Evolutionary conservation across 2,888 invertebrate species (phyloP), one percentile per base, ranked within the genome.

Genomic region (Epinotia ramella): DNA sequence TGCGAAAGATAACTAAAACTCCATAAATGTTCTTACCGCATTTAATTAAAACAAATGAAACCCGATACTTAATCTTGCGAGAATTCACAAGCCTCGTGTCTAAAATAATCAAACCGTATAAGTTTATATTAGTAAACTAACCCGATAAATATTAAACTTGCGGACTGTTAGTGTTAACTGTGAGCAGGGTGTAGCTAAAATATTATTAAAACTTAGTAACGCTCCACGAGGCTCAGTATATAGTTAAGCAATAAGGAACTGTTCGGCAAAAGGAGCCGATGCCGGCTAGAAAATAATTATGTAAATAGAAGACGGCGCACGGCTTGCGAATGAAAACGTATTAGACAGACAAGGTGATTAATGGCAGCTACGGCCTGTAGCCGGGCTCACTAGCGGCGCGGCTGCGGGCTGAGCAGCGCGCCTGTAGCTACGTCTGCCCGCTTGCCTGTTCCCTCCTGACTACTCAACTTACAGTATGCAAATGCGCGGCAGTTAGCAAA

Each of bases 281-380:
- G 84, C 81, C 84, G 88, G 79, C 89, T 90, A 91, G 90, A 91
- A 91, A 93, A 91, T 92, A 92, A 92, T 93, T 92, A 90, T 89
- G 88, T 90, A 91, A 92, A 91, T 88, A 91, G 90, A 87, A 88
- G 89, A 88, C 87, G 89, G 88, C 86, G 88, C 84, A 84, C 85
- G 84, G 89, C 86, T 88, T 88, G 86, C 89, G 91, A 92, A 91
- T 90, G 91, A 90, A 90, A 92, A 91, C 91, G 89, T 92, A 92
- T 93, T 93, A 92, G 89, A 89, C 90, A 91, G 91, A 91, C 91
- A 89, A 88, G 88, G 92, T 93, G 93, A 93, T 93, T 93, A 93
- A 93, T 91, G 91, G 86, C 84, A 85, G 84, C 86, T 85, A 86
- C 87, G 88, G 82, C 87, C 86, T 87, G 87, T 81, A 82, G 83